Evolutionary conservation across 2,113 vertebrate species (phyloP).

Genomic region (Amphiprion percula): DNA sequence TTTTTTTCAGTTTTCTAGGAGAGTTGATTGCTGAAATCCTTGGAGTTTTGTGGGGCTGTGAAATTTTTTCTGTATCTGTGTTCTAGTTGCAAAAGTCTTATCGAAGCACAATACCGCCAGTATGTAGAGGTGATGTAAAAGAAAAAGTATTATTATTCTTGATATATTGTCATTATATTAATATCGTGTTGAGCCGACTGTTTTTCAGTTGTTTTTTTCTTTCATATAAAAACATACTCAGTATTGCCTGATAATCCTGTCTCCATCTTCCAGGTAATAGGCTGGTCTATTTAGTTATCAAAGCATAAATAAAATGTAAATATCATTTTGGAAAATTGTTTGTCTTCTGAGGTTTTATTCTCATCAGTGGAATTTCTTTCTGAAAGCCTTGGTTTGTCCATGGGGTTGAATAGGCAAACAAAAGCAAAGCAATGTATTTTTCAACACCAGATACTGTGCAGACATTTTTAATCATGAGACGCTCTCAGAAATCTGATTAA

Average conservation of each 20-base stretch:
- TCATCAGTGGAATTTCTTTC: constrained; percentile 25
- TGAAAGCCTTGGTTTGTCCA: constrained; percentile 20
- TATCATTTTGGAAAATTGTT: constrained; percentile 78
- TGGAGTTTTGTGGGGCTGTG: constrained; percentile 67
- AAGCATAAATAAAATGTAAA: constrained; percentile 84
- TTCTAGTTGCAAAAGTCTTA: constrained; percentile 83
- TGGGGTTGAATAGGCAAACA: constrained; percentile 26
- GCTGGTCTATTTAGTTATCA: constrained; percentile 84
- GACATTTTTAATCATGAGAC: constrained; percentile 43
- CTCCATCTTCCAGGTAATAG: constrained; percentile 77
- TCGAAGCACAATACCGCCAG: constrained; percentile 86
- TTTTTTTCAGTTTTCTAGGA: neutral
- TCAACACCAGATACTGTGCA: constrained; percentile 41
- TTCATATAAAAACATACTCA: constrained; percentile 79
- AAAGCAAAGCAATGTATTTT: constrained; percentile 47
- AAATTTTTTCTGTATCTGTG: constrained; percentile 76
- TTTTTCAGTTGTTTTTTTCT: constrained; percentile 72
- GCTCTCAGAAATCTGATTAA: constrained; percentile 46
- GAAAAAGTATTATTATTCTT: constrained; percentile 82
- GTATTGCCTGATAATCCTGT: constrained; percentile 82
- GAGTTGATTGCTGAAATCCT: constrained; percentile 46
- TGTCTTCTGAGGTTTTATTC: constrained; percentile 61
- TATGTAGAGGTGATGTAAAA: constrained; percentile 85
- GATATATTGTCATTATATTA: constrained; percentile 83
- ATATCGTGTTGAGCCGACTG: constrained; percentile 78